Evolutionary conservation across 2,888 invertebrate genomes (phyloP).

Genomic region (Drosophila flavopinicola): DNA sequence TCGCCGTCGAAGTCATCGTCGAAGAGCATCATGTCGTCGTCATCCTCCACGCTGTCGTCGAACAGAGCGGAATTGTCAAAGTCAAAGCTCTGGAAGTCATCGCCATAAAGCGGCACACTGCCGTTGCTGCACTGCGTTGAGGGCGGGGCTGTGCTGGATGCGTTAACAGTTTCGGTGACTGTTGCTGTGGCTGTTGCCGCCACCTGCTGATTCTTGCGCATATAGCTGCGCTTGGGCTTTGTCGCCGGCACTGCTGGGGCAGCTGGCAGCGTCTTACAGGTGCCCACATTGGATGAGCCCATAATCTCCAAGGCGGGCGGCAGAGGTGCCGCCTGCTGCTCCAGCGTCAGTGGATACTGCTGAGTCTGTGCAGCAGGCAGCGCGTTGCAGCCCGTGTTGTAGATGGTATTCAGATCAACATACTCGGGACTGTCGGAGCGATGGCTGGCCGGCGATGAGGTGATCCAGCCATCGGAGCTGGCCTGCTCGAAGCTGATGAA

Average conservation of each 20-base stretch:
- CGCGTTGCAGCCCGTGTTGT: constrained; percentile 67
- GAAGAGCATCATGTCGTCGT: constrained; percentile 82
- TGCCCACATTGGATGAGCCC: constrained; percentile 83
- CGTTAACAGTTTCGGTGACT: constrained; percentile 5
- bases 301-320: constrained; percentile 59
- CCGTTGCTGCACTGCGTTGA: constrained; percentile 26
- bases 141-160: constrained; percentile 18
- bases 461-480: constrained; percentile 84
- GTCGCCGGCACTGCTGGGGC: constrained; percentile 17
- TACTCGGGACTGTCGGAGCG: constrained; percentile 84
- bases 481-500: constrained; percentile 83
- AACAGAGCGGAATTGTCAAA: constrained; percentile 82
- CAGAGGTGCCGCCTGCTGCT: constrained; percentile 32
- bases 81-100: constrained; percentile 81
- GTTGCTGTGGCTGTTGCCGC: constrained; percentile 2
- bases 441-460: constrained; percentile 84
- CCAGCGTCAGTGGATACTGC: constrained; percentile 37
- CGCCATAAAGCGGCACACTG: constrained; percentile 63
- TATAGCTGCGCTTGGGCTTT: constrained; percentile 81
- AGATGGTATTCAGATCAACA: constrained; percentile 83
- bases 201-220: constrained; percentile 68
- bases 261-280: constrained; percentile 72
- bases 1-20: constrained; percentile 78
- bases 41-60: constrained; percentile 82
- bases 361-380: constrained; percentile 57